These are phyloP conservation scores for Antitype chi DNA, from an alignment of 2,888 invertebrate species.

Conservation along the genomic window DNA sequence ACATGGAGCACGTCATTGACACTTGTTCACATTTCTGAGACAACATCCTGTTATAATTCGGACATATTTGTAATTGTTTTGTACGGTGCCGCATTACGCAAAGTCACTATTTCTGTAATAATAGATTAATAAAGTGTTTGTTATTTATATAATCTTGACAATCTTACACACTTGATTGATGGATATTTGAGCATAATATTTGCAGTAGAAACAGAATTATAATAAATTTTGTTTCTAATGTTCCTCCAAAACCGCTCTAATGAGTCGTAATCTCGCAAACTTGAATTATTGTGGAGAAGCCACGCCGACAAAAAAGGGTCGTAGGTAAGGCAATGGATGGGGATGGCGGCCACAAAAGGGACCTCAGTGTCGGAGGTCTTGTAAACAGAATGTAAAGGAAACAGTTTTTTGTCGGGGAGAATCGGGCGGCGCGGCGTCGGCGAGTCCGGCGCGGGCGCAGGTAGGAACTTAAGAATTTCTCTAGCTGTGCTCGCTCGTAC, in stretches of 20 bases:
- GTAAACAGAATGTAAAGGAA: conserved; percentile 88
- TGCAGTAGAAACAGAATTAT: not conserved
- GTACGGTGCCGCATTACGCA: not conserved
- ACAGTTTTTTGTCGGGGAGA: conserved; percentile 82
- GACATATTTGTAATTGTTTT: conserved; percentile 33
- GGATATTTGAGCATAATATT: not conserved
- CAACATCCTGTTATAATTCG: conserved; percentile 38
- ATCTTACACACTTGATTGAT: not conserved
- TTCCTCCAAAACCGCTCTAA: conserved; percentile 55
- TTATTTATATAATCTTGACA: conserved; percentile 1
- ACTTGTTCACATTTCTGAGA: conserved; percentile 25
- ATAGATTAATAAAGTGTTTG: not conserved
- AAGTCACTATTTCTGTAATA: not conserved
- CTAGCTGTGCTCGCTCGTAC: conserved; percentile 69
- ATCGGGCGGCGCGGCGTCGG: conserved; percentile 73
- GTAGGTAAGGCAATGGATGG: conserved; percentile 73
- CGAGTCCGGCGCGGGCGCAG: conserved; percentile 77
- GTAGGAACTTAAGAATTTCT: conserved; percentile 79
- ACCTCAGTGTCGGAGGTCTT: conserved; percentile 88
- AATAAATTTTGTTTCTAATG: conserved; percentile 15
- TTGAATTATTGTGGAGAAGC: conserved; percentile 72
- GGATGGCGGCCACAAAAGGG: conserved; percentile 79
- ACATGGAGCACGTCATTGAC: conserved; percentile 47
- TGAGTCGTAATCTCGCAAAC: conserved; percentile 71
- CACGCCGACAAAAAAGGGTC: conserved; percentile 87